These are phyloP conservation scores for Nymphalis urticae DNA, from an alignment of 2,888 invertebrate genomes.

Conservation along the genomic window DNA sequence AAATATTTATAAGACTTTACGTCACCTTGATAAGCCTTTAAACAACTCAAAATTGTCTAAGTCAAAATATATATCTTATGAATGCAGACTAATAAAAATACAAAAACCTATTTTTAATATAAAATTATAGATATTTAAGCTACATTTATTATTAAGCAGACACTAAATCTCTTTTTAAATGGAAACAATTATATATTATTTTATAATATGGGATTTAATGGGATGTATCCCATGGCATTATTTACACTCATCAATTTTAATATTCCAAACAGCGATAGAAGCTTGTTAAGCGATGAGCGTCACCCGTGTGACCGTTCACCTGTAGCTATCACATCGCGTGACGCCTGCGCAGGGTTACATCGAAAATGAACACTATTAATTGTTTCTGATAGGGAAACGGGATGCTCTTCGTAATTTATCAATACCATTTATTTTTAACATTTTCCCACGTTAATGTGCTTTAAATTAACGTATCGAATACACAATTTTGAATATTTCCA, in stretches of 20 bases:
- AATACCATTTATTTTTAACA: conserved; percentile 19
- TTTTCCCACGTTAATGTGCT: conserved; percentile 54
- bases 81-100: too few relatives aligned
- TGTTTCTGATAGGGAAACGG: conserved; percentile 44
- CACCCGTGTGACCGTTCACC: conserved; percentile 64
- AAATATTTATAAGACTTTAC: too few relatives aligned
- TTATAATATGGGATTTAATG: too few relatives aligned
- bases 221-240: too few relatives aligned
- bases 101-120: too few relatives aligned
- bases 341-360: conserved; percentile 43
- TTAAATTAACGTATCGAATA: conserved; percentile 27
- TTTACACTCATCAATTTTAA: not conserved
- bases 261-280: not conserved
- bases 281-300: conserved; percentile 44
- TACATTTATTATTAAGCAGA: too few relatives aligned
- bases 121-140: too few relatives aligned
- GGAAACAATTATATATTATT: too few relatives aligned
- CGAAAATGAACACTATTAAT: conserved; percentile 47
- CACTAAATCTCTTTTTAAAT: too few relatives aligned
- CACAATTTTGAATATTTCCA: not conserved
- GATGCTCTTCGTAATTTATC: conserved; percentile 40
- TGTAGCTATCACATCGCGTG: conserved; percentile 61
- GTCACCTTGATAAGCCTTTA: too few relatives aligned
- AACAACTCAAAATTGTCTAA: too few relatives aligned
- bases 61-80: too few relatives aligned